These are phyloP conservation scores for Amphipoea oculea DNA, from an alignment of 2,888 invertebrate species.

Conservation along the genomic window DNA sequence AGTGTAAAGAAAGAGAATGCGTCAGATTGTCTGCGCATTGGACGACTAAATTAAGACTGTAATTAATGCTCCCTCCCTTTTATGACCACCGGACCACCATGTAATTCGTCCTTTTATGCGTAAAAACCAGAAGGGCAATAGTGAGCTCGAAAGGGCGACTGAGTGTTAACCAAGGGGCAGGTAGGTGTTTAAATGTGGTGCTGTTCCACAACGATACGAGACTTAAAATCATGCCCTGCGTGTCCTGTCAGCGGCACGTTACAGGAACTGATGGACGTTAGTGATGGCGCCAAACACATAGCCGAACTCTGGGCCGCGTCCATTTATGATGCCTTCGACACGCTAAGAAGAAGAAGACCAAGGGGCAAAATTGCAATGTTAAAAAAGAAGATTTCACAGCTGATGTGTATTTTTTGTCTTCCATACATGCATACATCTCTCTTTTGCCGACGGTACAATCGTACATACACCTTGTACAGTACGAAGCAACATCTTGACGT, in stretches of 20 bases:
- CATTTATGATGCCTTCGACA: background rate
- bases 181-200: background rate
- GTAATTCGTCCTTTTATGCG: background rate
- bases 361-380: background rate
- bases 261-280: background rate
- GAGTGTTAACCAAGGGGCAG: background rate
- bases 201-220: background rate
- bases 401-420: background rate
- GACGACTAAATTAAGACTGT: background rate
- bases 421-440: background rate
- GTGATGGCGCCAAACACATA: background rate
- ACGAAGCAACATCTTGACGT: slow-evolving; percentile 42
- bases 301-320: background rate
- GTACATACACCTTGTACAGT: background rate
- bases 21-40: background rate
- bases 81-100: background rate
- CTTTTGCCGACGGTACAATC: background rate
- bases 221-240: background rate
- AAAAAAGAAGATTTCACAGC: background rate
- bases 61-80: background rate
- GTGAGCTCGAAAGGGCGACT: background rate
- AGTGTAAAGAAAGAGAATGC: background rate
- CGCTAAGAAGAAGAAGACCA: background rate
- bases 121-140: background rate
- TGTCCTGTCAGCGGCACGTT: no score